These are phyloP conservation scores for Melanotaenia maccullochi DNA, from an alignment of 2,797 vertebrate species.

Conservation along the genomic window DNA sequence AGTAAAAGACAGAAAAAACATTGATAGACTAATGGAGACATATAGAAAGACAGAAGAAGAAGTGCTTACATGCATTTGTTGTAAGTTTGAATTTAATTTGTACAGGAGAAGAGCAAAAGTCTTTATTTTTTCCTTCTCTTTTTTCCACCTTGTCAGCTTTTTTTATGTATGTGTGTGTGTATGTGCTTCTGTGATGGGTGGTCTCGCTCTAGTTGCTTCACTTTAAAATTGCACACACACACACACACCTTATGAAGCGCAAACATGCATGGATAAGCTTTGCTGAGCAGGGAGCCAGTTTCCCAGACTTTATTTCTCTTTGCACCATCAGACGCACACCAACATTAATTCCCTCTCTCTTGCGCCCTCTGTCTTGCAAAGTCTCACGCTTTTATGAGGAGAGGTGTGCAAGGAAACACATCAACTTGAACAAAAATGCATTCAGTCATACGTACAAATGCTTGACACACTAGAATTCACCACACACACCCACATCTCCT, in stretches of 20 bases:
- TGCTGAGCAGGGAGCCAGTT: conserved; percentile 26
- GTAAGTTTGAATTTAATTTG: conserved; percentile 61
- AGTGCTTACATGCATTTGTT: conserved; percentile 58
- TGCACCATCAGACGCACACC: conserved; percentile 21
- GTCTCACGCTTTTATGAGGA: background rate
- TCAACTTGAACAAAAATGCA: conserved; percentile 30
- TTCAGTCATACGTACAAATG: conserved; percentile 39
- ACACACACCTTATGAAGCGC: conserved; percentile 20
- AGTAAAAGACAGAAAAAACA: conserved; percentile 2
- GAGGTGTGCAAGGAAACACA: conserved; percentile 31
- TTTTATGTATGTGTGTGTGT: conserved; percentile 22
- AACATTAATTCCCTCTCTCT: background rate
- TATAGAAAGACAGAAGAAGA: conserved; percentile 37
- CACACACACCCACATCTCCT: conserved; percentile 41
- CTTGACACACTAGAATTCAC: conserved; percentile 37
- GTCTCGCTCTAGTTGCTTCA: conserved; percentile 63
- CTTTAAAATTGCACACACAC: conserved; percentile 24
- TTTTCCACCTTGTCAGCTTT: conserved; percentile 51
- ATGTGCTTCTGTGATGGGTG: conserved; percentile 32
- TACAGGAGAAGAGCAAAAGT: conserved; percentile 57
- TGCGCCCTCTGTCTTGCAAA: conserved; percentile 9
- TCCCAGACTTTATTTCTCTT: conserved; percentile 41
- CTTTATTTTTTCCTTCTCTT: conserved; percentile 15
- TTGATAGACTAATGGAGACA: conserved; percentile 23
- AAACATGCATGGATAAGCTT: conserved; percentile 42